These are phyloP conservation scores for Ethmia dodecea DNA, from an alignment of 2,888 invertebrate genomes.

Conservation along the genomic window DNA sequence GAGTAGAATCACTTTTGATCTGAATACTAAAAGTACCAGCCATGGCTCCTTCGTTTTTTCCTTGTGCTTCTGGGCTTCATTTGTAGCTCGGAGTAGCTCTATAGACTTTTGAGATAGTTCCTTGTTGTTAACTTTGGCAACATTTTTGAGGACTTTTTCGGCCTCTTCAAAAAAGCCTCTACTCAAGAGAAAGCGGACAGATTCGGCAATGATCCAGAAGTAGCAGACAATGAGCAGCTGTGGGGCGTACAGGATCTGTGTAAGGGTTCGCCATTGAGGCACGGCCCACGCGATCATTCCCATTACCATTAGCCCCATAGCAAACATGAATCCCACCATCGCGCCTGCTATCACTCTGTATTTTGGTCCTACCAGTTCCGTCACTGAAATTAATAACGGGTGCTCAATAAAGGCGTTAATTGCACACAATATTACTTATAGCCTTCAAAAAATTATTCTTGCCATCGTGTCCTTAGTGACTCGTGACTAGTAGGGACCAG, in stretches of 20 bases:
- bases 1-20: slow-evolving; percentile 58
- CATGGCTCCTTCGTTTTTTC: slow-evolving; percentile 33
- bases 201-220: slow-evolving; percentile 85
- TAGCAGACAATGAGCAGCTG: slow-evolving; percentile 82
- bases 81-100: slow-evolving; percentile 55
- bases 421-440: too few species aligned
- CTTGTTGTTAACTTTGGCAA: slow-evolving; percentile 80
- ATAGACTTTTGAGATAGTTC: slow-evolving; percentile 59
- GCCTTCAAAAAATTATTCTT: too few species aligned
- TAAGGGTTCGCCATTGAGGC: slow-evolving; percentile 83
- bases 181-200: slow-evolving; percentile 86
- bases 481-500: too few species aligned
- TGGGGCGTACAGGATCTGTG: slow-evolving; percentile 83
- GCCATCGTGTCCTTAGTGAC: too few species aligned
- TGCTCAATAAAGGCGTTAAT: neutral
- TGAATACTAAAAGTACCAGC: slow-evolving; percentile 52
- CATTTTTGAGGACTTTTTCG: slow-evolving; percentile 77
- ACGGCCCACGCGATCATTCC: slow-evolving; percentile 83
- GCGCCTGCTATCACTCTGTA: slow-evolving; percentile 62
- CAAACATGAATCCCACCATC: slow-evolving; percentile 71
- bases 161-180: slow-evolving; percentile 83
- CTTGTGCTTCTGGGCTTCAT: slow-evolving; percentile 42
- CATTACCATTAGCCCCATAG: slow-evolving; percentile 83
- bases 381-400: slow-evolving; percentile 48
- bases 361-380: slow-evolving; percentile 62